A percentile compares a stretch with the other conserved stretches of the same genome.
Evolutionary conservation across 2,888 invertebrate species (phyloP).

Genomic region (Drosophila rubida): DNA sequence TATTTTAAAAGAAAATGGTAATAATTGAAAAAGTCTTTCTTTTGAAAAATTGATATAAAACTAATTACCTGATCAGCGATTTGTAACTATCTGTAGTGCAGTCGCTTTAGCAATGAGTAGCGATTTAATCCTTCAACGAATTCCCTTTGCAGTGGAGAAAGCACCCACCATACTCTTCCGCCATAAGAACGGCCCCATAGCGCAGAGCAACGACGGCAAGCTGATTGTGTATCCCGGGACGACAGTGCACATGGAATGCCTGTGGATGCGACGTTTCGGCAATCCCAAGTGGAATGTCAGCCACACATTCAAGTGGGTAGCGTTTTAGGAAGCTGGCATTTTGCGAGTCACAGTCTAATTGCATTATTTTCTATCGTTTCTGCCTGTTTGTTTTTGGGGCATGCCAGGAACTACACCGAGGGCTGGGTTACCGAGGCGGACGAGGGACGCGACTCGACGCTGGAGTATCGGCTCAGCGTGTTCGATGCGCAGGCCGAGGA

Average conservation of each 20-base stretch:
- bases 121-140: background rate
- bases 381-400: background rate
- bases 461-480: conserved; percentile 93
- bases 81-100: too few relatives aligned
- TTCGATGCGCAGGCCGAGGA: conserved; percentile 93
- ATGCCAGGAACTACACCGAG: conserved; percentile 88
- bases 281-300: conserved; percentile 94
- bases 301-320: conserved; percentile 86
- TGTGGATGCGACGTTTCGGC: conserved; percentile 94
- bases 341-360: background rate
- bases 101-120: too few relatives aligned
- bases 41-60: too few relatives aligned
- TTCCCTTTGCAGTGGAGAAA: conserved; percentile 89
- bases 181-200: conserved; percentile 92
- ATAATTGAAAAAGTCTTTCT: too few relatives aligned
- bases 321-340: background rate
- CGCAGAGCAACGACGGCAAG: conserved; percentile 94
- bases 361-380: background rate
- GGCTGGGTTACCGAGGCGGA: conserved; percentile 91
- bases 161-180: conserved; percentile 93
- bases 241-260: conserved; percentile 94
- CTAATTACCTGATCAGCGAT: too few relatives aligned
- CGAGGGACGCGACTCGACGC: conserved; percentile 91
- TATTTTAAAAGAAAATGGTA: too few relatives aligned
- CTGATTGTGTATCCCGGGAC: conserved; percentile 94